Base-by-base conservation (phyloP, 2,797 vertebrate species). In the Morelia viridis region DNA sequence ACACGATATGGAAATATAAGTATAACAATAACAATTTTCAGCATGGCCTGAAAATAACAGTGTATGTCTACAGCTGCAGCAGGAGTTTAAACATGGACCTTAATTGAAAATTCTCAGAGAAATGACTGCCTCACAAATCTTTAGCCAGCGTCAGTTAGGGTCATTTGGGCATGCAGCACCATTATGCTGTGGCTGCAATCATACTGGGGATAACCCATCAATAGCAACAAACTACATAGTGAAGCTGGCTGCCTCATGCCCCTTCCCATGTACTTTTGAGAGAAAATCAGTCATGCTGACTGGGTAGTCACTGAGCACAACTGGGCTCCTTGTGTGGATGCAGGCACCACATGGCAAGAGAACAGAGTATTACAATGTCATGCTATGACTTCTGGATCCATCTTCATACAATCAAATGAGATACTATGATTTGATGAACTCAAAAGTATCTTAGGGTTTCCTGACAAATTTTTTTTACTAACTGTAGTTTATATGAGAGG, bases 71-170 rank as follows among this genome's bases (percentile, higher is more conserved):
- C 94, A 96, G 93, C 31, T 83, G 13, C 85, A 46, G 31, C 26
- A 87, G 31, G 94, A 90, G 89, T 68, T 93, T 95, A 95, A 93
- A 96, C 94, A 93, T 94, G 94, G 94, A 94, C 94, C 93, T 95
- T 68, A 89, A 92, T 90, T 53, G 85, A 89, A 53, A 92, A 93
- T 92, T 83, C 91, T 91, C 92, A 93, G 92, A 94, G 95, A 94
- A 0, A 86, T 85, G 87, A 68, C 90, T 95, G 92, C 91, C 91
- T 94, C 85, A 0, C 0, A 92, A 91, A 90, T 11, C 83, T 26
- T 90, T 0, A 4, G 94, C 92, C 68, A 50, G 88, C 94, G 91
- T 92, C 94, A 94, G 96, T 93, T 94, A 94, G 91, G 31, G 13
- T 94, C 91, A 53, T 71, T 85, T 68, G 24, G n/a, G 22, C 71